Evolutionary conservation across 2,797 vertebrate species (phyloP).

Genomic region (Spea hammondii): DNA sequence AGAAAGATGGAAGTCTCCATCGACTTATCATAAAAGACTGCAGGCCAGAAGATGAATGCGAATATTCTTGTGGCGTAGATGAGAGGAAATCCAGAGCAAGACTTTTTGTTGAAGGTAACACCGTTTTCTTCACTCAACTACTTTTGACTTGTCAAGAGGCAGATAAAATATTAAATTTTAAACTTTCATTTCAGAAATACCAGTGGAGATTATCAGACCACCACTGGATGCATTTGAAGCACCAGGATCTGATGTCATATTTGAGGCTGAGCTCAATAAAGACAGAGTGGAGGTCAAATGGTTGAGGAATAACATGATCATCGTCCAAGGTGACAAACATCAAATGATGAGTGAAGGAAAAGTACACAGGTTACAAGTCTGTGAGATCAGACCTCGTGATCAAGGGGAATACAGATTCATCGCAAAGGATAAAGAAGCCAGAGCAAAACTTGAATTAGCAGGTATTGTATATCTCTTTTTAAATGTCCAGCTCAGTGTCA

Average conservation of each 20-base stretch:
- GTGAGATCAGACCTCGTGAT: conserved; percentile 90
- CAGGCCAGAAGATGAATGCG: conserved; percentile 92
- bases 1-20: conserved; percentile 86
- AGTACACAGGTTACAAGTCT: conserved; percentile 89
- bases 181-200: conserved; percentile 76
- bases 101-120: conserved; percentile 91
- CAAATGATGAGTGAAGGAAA: conserved; percentile 99
- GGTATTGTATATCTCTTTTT: conserved; percentile 64
- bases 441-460: conserved; percentile 93
- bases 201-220: conserved; percentile 91
- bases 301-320: conserved; percentile 95
- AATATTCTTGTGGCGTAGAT: conserved; percentile 95
- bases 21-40: conserved; percentile 89
- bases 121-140: background rate
- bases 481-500: background rate
- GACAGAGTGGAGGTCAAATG: conserved; percentile 94
- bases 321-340: conserved; percentile 95
- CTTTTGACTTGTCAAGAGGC: conserved; percentile 7
- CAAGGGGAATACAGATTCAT: conserved; percentile 94
- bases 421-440: conserved; percentile 95
- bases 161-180: too few species aligned
- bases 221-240: conserved; percentile 85
- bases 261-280: conserved; percentile 92
- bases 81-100: conserved; percentile 89
- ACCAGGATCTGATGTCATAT: conserved; percentile 87